phyloP scores from a whole-genome alignment of 2,888 invertebrate species.

The Tetragonula carbonaria region DNA sequence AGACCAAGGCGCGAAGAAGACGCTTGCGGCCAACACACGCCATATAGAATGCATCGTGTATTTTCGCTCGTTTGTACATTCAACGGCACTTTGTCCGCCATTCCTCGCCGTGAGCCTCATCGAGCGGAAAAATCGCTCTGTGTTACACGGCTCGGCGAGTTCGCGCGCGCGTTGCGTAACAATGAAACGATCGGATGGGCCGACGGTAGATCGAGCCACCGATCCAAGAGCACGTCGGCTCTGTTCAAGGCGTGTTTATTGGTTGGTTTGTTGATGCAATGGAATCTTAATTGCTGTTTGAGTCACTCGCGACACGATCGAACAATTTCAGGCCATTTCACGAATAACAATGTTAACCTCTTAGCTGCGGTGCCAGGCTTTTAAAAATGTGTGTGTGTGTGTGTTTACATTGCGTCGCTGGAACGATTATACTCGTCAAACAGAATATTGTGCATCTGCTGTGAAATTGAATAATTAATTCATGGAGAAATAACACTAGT shows the following conservation, averaged over 20 bases:
- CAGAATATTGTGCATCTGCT: no score
- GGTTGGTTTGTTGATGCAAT: background rate
- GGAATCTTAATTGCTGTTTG: background rate
- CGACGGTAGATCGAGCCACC: constrained; percentile 1
- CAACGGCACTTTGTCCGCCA: constrained; percentile 33
- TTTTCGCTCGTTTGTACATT: constrained; percentile 24
- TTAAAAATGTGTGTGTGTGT: no score
- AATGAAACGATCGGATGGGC: background rate
- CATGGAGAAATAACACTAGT: no score
- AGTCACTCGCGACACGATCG: no score
- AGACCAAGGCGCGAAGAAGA: constrained; percentile 9
- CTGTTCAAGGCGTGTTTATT: background rate
- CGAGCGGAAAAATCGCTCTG: constrained; percentile 31
- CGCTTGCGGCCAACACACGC: constrained; percentile 2
- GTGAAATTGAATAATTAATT: no score
- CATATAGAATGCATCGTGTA: background rate
- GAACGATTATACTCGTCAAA: no score
- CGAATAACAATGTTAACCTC: no score
- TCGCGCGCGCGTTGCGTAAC: background rate
- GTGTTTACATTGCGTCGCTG: no score
- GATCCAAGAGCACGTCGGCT: background rate
- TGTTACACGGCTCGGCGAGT: background rate
- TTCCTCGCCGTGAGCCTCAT: background rate
- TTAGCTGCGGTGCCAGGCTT: no score
- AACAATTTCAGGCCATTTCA: no score